phyloP scores from a whole-genome alignment of 64 coral and sea anemone species.

The Hydrozoanthus tunicans region DNA sequence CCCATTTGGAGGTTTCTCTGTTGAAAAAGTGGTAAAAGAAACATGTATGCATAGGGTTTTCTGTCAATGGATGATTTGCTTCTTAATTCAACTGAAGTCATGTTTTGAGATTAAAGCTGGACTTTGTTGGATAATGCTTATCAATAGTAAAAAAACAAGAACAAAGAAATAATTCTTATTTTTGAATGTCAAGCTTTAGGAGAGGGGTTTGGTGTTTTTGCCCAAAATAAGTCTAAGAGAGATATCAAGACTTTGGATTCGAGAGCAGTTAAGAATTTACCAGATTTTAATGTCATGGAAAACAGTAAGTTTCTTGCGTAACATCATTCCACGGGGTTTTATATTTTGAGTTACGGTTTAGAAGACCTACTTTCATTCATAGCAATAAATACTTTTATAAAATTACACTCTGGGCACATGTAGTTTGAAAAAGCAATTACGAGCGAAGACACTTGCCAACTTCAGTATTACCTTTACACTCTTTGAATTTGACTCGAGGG shows the following conservation, averaged over 20 bases:
- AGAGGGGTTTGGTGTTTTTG: no score
- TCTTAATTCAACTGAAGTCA: neutral
- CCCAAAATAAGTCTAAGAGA: no score
- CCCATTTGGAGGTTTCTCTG: conserved; percentile 39
- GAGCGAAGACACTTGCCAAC: neutral
- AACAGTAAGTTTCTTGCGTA: no score
- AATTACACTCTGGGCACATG: neutral
- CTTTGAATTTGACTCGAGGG: conserved; percentile 32
- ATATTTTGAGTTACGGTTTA: neutral
- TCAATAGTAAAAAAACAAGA: no score
- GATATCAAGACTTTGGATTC: no score
- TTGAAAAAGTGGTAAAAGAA: neutral
- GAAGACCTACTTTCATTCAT: neutral
- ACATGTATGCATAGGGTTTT: neutral
- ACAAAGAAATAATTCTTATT: no score
- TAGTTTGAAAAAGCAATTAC: neutral
- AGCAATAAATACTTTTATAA: neutral
- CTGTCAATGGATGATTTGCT: neutral
- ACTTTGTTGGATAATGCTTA: no score
- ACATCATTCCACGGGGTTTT: no score
- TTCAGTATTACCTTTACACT: conserved; percentile 34
- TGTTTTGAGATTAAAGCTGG: neutral
- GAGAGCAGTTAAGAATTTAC: no score
- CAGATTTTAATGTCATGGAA: no score
- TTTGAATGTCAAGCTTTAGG: no score